A percentile compares a stretch with the other conserved stretches of the same genome.
These are phyloP conservation scores for Hoplodrina blanda DNA, from an alignment of 2,888 invertebrate genomes.

Conservation along the genomic window DNA sequence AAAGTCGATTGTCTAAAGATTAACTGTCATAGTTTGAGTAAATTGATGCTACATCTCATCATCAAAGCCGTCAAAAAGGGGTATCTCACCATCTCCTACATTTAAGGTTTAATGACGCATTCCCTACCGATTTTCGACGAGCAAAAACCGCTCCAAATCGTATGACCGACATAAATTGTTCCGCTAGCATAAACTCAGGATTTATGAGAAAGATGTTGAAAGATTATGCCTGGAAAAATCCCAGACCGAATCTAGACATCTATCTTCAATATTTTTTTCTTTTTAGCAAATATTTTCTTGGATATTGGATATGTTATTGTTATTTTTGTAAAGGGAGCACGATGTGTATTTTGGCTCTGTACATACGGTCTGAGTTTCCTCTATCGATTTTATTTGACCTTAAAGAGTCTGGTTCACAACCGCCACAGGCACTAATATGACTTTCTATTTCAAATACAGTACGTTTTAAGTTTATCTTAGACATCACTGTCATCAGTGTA, in stretches of 20 bases:
- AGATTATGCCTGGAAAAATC: constrained; percentile 28
- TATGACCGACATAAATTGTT: constrained; percentile 33
- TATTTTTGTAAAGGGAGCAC: constrained; percentile 4
- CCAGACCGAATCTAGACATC: constrained; percentile 36
- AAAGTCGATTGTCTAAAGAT: too few relatives aligned
- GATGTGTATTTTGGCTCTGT: constrained; percentile 23
- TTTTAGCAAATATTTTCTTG: constrained; percentile 41
- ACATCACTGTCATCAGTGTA: too few relatives aligned
- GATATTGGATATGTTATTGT: constrained; percentile 39
- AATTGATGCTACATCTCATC: background rate
- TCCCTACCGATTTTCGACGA: constrained; percentile 12
- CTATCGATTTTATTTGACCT: constrained; percentile 45
- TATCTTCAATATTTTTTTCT: constrained; percentile 22
- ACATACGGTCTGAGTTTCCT: constrained; percentile 6
- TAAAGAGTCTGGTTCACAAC: background rate
- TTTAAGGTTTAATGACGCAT: background rate
- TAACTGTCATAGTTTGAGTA: background rate
- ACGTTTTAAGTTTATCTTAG: too few relatives aligned
- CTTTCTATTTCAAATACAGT: too few relatives aligned
- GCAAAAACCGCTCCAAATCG: constrained; percentile 11
- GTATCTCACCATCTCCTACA: background rate
- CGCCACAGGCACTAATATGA: too few relatives aligned
- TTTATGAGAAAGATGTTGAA: constrained; percentile 24
- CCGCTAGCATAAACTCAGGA: constrained; percentile 26
- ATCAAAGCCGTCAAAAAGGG: too few relatives aligned